phyloP scores from a whole-genome alignment of 2,797 vertebrate species.

The Graptemys geographica region DNA sequence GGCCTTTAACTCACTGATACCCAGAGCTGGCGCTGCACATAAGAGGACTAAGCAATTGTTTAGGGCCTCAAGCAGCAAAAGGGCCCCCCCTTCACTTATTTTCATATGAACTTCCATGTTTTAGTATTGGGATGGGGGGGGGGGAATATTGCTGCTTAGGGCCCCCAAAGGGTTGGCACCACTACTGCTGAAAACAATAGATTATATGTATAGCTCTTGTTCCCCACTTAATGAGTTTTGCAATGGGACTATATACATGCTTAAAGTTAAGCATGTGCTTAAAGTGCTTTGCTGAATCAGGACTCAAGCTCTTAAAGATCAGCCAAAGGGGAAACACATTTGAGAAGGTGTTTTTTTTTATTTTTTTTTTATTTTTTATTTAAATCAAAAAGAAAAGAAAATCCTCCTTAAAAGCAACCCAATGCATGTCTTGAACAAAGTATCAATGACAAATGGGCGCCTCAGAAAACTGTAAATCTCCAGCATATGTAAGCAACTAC shows the following conservation, averaged over 20 bases:
- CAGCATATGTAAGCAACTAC: not conserved
- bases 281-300: not conserved
- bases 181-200: not conserved
- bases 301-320: not conserved
- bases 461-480: not conserved
- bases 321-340: not conserved
- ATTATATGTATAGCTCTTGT: rapidly evolving
- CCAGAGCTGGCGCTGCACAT: not conserved
- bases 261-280: not conserved
- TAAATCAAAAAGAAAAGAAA: not conserved
- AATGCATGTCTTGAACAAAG: not conserved
- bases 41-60: not conserved
- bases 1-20: not conserved
- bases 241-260: not conserved
- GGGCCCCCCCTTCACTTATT: not conserved
- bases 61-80: not conserved
- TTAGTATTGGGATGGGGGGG: not conserved
- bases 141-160: not conserved
- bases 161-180: not conserved
- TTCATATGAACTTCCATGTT: not conserved
- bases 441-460: not conserved
- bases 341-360: not conserved
- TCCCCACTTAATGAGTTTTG: not conserved
- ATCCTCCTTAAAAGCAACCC: not conserved
- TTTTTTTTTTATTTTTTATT: not conserved